A percentile compares a stretch with the other conserved stretches of the same genome.
These are phyloP conservation scores for Hyles vespertilio DNA, from an alignment of 1,140 invertebrate species.

Conservation along the genomic window DNA sequence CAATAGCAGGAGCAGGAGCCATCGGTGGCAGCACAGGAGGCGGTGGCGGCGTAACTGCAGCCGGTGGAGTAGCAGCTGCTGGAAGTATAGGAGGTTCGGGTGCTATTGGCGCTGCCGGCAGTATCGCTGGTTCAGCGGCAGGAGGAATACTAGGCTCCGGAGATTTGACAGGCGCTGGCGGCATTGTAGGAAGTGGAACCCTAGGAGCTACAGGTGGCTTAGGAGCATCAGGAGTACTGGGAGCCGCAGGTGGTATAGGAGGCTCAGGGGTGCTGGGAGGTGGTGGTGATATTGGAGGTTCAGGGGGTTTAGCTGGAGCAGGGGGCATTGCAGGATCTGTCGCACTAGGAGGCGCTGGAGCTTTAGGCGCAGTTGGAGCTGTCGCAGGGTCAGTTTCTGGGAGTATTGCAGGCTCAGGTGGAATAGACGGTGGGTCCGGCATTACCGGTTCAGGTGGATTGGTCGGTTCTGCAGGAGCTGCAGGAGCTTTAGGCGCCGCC, in stretches of 20 bases:
- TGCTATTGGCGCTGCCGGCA: slow-evolving; percentile 6
- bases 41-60: slow-evolving; percentile 11
- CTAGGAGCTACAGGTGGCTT: not conserved
- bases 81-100: slow-evolving; percentile 16
- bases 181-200: not conserved
- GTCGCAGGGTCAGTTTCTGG: not conserved
- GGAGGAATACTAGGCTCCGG: not conserved
- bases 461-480: slow-evolving; percentile 6
- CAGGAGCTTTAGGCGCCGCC: slow-evolving; percentile 6
- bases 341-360: not conserved
- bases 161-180: not conserved
- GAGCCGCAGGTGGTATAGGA: slow-evolving; percentile 11
- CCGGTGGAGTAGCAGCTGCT: slow-evolving; percentile 10
- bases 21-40: slow-evolving; percentile 7
- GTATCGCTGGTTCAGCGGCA: slow-evolving; percentile 1
- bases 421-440: too few relatives aligned
- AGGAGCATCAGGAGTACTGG: slow-evolving; percentile 11
- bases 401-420: too few relatives aligned
- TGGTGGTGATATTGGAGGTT: not conserved
- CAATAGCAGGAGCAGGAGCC: slow-evolving; percentile 5
- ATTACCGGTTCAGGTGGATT: too few relatives aligned
- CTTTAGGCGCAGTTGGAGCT: slow-evolving; percentile 16
- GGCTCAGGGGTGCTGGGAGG: not conserved
- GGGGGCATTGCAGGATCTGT: slow-evolving; percentile 12
- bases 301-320: not conserved